Conservation (phyloP, 35 echinoderm and acorn worm species). For the Ptychodera flava region DNA sequence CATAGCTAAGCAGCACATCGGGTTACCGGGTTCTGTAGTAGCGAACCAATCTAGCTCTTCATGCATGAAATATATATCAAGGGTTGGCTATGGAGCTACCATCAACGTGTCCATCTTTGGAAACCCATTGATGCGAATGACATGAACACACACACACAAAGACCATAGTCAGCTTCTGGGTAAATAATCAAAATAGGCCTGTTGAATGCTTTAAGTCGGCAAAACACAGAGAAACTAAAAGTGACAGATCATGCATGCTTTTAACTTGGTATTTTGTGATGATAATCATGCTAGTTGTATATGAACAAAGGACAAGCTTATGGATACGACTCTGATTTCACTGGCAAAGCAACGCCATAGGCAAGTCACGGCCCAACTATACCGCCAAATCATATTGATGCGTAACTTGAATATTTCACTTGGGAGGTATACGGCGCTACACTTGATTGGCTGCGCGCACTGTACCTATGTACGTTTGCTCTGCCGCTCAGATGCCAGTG, state of each 20-base stretch:
- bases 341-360: neutral
- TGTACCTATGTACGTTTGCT: no score
- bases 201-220: neutral
- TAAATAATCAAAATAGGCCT: neutral
- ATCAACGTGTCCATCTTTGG: neutral
- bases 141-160: neutral
- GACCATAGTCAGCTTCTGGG: neutral
- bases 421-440: no score
- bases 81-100: neutral
- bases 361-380: neutral
- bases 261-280: neutral
- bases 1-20: neutral
- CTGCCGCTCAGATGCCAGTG: no score
- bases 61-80: neutral
- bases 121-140: neutral
- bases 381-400: neutral
- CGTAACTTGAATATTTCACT: neutral
- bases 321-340: neutral
- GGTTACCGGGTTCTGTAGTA: neutral
- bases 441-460: no score
- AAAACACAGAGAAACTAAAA: neutral
- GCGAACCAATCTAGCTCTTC: neutral
- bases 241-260: neutral
- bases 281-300: neutral
- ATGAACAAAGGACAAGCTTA: neutral